Evolutionary conservation across 2,113 vertebrate genomes (phyloP).

Genomic region (Jaculus jaculus): DNA sequence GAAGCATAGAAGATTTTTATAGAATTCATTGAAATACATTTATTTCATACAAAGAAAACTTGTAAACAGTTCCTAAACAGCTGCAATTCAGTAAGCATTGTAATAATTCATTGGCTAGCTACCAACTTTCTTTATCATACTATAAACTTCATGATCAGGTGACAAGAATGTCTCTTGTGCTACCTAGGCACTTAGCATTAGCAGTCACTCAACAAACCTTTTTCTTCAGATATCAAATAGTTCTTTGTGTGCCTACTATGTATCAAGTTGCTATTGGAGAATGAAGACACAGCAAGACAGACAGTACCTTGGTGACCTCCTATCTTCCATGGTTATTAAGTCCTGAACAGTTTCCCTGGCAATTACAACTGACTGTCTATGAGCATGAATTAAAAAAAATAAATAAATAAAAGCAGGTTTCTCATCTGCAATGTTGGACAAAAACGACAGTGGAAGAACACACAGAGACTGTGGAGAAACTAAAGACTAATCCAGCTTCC

Average conservation of each 20-base stretch:
- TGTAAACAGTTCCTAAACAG: background rate
- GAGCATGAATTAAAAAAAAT: background rate
- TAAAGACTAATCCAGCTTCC: background rate
- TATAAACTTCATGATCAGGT: background rate
- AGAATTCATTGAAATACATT: background rate
- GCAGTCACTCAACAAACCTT: background rate
- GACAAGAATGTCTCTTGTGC: background rate
- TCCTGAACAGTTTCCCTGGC: background rate
- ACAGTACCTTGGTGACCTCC: background rate
- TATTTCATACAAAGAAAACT: background rate
- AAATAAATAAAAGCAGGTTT: background rate
- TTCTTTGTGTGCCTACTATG: background rate
- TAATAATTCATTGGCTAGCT: conserved; percentile 1
- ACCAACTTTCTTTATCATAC: background rate
- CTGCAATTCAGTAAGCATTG: background rate
- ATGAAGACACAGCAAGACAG: background rate
- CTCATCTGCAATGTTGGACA: background rate
- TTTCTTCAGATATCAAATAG: background rate
- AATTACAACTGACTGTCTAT: background rate
- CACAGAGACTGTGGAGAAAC: background rate
- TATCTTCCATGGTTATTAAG: background rate
- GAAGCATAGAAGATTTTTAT: background rate
- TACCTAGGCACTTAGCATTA: background rate
- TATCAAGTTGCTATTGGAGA: background rate
- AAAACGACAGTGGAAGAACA: background rate